Base-by-base conservation (phyloP, 2,797 vertebrate species). In the Orestias chungarensis region DNA sequence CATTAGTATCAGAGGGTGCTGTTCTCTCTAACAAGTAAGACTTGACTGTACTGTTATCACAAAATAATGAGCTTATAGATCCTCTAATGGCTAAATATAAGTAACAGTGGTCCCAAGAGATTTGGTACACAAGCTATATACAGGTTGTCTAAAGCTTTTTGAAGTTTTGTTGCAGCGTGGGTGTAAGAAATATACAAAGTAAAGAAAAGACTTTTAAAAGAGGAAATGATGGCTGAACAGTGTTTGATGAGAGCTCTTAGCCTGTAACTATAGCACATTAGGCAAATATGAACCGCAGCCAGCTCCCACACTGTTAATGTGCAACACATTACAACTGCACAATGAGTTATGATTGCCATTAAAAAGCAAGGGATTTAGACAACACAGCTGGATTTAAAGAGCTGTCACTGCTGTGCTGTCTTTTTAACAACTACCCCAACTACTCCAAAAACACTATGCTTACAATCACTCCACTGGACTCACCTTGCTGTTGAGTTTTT, bases 281-380 rank as follows among this genome's bases (percentile, higher is more conserved):
- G 90, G 87, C 88, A 86, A 89, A 89, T 87, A 88, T 90, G 90
- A 90, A 87, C 90, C 87, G 88, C 84, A 87, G 87, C 84, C 88
- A 81, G 88, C 88, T 87, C 85, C 86, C 89, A 88, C 89, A 88
- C 89, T 90, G 88, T 88, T 94, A 92, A 93, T 91, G 89, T 84
- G 83, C 75, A 90, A 83, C 85, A 86, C 91, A 92, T 93, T 92
- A 91, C 87, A 89, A 87, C 78, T 79, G 81, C 88, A 87, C 90
- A 83, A 85, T 91, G 92, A 92, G 85, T 92, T 92, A 92, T 90
- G 92, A 94, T 92, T 93, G 90, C 88, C 89, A 92, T 92, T 94
- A 93, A 92, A 93, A 79, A 90, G 89, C 84, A 90, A 93, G 93
- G 89, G 89, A 92, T 91, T 92, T 90, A 91, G 87, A 87, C 85